phyloP scores from a whole-genome alignment of 2,888 invertebrate species.

The Sepioteuthis lessoniana region DNA sequence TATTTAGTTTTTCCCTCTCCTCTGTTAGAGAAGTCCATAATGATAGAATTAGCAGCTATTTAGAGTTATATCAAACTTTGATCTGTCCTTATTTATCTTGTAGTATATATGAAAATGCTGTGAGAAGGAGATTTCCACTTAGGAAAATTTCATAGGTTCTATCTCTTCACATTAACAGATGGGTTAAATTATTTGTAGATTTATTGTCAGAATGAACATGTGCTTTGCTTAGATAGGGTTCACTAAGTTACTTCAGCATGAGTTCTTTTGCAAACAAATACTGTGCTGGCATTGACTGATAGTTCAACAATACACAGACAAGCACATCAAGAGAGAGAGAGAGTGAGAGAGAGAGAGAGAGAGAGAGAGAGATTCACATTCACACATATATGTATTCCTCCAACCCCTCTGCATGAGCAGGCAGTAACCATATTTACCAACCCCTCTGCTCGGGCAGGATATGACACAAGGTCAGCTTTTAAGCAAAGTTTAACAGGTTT shows the following conservation, averaged over 20 bases:
- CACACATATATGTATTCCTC: too few relatives aligned
- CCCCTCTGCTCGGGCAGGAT: too few relatives aligned
- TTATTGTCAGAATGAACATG: not conserved
- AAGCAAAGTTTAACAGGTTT: too few relatives aligned
- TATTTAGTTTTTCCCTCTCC: not conserved
- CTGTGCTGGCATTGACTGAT: not conserved
- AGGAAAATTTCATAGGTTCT: too few relatives aligned
- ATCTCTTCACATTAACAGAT: not conserved
- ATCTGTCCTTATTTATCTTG: not conserved
- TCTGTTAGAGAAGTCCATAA: not conserved
- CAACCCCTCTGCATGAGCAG: too few relatives aligned
- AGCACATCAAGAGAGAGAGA: too few relatives aligned
- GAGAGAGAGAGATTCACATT: too few relatives aligned
- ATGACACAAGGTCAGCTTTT: too few relatives aligned
- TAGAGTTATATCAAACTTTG: not conserved
- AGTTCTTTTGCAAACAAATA: not conserved
- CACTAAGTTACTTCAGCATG: not conserved
- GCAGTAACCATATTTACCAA: too few relatives aligned
- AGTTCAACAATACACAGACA: too few relatives aligned
- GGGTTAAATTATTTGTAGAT: not conserved
- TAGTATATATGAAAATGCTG: not conserved
- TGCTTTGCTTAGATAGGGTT: not conserved
- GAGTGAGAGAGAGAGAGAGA: too few relatives aligned
- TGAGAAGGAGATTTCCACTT: too few relatives aligned
- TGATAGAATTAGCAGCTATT: not conserved